These are phyloP conservation scores for Dendrolimus kikuchii DNA, from an alignment of 1,140 invertebrate species.

Conservation along the genomic window DNA sequence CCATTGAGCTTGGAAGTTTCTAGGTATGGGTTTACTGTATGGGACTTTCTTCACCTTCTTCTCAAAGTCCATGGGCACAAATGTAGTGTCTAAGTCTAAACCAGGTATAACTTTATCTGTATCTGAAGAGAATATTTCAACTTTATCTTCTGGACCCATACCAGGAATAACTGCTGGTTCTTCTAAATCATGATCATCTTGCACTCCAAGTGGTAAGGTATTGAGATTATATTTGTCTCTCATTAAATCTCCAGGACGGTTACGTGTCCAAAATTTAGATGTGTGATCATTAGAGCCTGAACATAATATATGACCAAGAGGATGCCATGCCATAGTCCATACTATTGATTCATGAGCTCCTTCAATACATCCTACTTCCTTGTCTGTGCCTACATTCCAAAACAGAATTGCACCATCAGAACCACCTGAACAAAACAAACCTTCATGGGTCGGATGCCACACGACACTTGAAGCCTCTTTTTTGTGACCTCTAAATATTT, in stretches of 20 bases:
- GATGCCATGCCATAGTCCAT: slow-evolving; percentile 99
- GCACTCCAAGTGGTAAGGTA: slow-evolving; percentile 83
- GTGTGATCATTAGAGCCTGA: slow-evolving; percentile 99
- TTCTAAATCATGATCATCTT: slow-evolving; percentile 75
- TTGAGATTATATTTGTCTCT: slow-evolving; percentile 98
- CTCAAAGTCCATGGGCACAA: slow-evolving; percentile 73
- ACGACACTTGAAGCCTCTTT: slow-evolving; percentile 98
- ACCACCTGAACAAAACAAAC: slow-evolving; percentile 95
- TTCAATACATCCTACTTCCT: slow-evolving; percentile 98
- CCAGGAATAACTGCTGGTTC: slow-evolving; percentile 90
- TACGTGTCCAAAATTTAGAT: slow-evolving; percentile 99
- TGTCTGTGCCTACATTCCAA: slow-evolving; percentile 98
- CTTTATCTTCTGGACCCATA: slow-evolving; percentile 94
- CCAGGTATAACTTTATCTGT: slow-evolving; percentile 85
- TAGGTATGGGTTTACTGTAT: slow-evolving; percentile 95
- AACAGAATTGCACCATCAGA: slow-evolving; percentile 98
- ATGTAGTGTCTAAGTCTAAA: slow-evolving; percentile 85
- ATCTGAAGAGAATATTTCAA: slow-evolving; percentile 76
- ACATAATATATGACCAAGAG: slow-evolving; percentile 97
- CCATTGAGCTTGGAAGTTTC: slow-evolving; percentile 97
- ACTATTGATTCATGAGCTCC: slow-evolving; percentile 99
- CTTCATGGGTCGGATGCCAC: slow-evolving; percentile 98
- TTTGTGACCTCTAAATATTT: slow-evolving; percentile 98
- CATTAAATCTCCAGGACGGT: slow-evolving; percentile 98
- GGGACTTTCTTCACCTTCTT: slow-evolving; percentile 89